Conservation (phyloP, 2,888 invertebrate species). For the Proisotoma minuta region DNA sequence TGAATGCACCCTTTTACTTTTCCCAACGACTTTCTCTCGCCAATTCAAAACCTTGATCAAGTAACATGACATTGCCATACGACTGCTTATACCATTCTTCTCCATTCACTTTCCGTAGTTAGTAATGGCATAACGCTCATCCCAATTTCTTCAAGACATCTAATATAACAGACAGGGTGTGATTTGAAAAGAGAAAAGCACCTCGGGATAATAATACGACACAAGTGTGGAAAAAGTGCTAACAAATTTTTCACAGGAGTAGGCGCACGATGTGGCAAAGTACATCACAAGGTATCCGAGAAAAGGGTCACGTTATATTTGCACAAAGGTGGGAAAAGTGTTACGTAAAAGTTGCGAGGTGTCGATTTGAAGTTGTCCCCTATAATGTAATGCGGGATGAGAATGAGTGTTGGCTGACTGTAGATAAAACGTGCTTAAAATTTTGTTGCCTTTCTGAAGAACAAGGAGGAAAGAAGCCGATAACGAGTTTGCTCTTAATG, state of each 20-base stretch:
- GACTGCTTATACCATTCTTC: neutral
- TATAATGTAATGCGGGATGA: neutral
- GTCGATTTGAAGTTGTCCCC: neutral
- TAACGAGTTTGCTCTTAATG: neutral
- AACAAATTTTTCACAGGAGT: neutral
- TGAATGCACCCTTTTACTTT: conserved; percentile 11
- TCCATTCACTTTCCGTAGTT: neutral
- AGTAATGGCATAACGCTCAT: neutral
- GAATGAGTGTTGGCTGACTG: conserved; percentile 11
- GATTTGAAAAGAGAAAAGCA: no score
- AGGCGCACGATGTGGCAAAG: neutral
- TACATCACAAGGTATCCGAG: neutral
- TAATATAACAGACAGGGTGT: no score
- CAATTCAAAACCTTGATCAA: neutral
- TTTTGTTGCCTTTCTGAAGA: conserved; percentile 22
- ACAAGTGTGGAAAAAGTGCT: neutral
- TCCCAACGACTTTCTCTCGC: neutral
- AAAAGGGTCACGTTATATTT: neutral
- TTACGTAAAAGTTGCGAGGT: neutral
- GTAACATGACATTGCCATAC: neutral
- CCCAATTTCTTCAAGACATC: neutral
- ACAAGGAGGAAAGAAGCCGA: neutral
- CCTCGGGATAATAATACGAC: neutral
- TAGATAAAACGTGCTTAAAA: conserved; percentile 35
- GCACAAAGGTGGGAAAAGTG: neutral